Evolutionary conservation across 2,113 vertebrate species (phyloP).

Genomic region (Cyprinodon tularosa): DNA sequence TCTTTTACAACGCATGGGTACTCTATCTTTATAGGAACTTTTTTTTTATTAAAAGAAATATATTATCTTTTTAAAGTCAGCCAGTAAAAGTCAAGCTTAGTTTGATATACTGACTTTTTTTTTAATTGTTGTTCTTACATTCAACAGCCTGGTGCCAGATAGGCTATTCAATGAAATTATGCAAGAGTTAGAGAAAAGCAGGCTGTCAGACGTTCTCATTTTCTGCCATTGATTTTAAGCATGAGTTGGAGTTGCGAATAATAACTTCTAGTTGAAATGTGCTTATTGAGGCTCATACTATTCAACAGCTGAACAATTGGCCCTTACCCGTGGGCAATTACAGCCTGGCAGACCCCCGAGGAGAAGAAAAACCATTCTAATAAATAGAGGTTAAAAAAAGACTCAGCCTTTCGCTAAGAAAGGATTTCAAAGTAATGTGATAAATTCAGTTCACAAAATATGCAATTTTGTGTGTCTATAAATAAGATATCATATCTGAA

Average conservation of each 20-base stretch:
- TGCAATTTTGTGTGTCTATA: not conserved
- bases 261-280: slow-evolving; percentile 12
- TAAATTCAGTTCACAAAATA: not conserved
- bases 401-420: not conserved
- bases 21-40: not conserved
- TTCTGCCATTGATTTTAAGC: not conserved
- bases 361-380: not conserved
- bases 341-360: not conserved
- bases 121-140: not conserved
- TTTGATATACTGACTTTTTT: not conserved
- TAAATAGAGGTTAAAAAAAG: not conserved
- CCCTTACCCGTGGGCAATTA: slow-evolving; percentile 2
- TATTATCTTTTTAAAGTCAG: not conserved
- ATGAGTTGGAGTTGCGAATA: not conserved
- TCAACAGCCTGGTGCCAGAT: not conserved
- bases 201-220: not conserved
- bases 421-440: slow-evolving; percentile 2
- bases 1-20: not conserved
- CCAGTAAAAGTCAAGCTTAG: not conserved
- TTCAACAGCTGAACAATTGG: slow-evolving; percentile 1
- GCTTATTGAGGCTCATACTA: not conserved
- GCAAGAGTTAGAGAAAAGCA: slow-evolving; percentile 5
- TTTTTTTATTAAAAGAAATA: not conserved
- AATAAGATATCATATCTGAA: not conserved
- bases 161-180: not conserved